Evolutionary conservation across 2,888 invertebrate genomes (phyloP).

Genomic region (Megastigmus dorsalis): DNA sequence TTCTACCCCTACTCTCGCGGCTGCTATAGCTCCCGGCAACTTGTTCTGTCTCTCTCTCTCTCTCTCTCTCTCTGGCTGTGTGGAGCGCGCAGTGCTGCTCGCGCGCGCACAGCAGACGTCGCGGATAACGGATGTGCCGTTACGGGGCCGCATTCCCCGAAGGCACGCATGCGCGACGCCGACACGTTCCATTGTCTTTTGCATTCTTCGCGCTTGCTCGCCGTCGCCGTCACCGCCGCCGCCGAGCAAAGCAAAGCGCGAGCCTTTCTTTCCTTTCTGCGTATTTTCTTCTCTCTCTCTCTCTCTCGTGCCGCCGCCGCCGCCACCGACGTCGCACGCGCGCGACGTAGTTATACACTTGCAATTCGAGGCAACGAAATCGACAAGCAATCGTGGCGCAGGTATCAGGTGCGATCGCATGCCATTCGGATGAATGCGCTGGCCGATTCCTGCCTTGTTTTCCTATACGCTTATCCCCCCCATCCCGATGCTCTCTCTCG

Average conservation of each 20-base stretch:
- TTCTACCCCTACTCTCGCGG: too few species aligned
- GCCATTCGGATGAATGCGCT: too few species aligned
- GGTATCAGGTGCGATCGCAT: too few species aligned
- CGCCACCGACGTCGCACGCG: too few species aligned
- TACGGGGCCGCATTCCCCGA: conserved; percentile 72
- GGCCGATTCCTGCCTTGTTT: too few species aligned
- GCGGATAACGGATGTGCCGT: conserved; percentile 72
- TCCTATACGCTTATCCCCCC: too few species aligned
- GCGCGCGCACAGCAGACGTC: conserved; percentile 41
- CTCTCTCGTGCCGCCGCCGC: too few species aligned
- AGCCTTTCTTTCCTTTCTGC: conserved; percentile 16
- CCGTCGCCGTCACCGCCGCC: neutral
- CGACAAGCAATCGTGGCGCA: too few species aligned
- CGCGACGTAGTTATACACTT: too few species aligned
- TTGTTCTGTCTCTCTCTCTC: conserved; percentile 8
- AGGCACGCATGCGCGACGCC: conserved; percentile 73
- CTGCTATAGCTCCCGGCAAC: neutral
- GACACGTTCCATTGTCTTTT: conserved; percentile 73
- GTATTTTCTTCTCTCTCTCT: conserved; percentile 3
- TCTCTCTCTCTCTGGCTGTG: neutral
- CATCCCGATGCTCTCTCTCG: too few species aligned
- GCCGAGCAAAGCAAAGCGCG: too few species aligned
- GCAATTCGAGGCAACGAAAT: too few species aligned
- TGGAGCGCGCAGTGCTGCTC: neutral
- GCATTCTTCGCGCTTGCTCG: conserved; percentile 63